phyloP scores from a whole-genome alignment of 2,113 vertebrate species.

The Chiloscyllium plagiosum region DNA sequence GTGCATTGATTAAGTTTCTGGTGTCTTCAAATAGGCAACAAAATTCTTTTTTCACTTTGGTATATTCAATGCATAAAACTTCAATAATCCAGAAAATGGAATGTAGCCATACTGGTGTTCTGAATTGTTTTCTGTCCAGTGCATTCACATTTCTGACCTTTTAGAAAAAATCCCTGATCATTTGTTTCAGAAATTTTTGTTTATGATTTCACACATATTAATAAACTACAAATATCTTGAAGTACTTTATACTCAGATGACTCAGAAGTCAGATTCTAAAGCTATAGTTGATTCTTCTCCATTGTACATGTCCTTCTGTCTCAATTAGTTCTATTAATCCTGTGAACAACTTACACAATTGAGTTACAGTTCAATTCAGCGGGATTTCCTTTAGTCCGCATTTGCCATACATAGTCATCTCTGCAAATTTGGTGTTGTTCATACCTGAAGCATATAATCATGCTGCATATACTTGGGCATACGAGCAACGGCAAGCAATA shows the following conservation, averaged over 20 bases:
- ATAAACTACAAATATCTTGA: background rate
- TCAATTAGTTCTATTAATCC: background rate
- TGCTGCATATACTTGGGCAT: background rate
- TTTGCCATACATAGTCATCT: constrained; percentile 23
- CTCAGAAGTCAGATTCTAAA: background rate
- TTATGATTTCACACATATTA: background rate
- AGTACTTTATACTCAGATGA: background rate
- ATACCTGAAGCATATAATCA: constrained; percentile 25
- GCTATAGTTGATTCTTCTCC: background rate
- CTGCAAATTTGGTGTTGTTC: background rate
- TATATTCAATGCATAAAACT: background rate
- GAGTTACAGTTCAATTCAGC: background rate
- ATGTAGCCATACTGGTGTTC: background rate
- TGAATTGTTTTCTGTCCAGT: background rate
- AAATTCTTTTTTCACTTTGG: background rate
- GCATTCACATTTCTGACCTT: background rate
- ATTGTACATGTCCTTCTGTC: background rate
- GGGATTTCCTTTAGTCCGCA: background rate
- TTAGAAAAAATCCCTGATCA: background rate
- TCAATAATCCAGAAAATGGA: background rate
- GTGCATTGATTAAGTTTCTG: background rate
- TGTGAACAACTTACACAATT: background rate
- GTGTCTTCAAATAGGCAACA: background rate
- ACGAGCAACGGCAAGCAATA: background rate
- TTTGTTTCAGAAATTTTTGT: background rate